A percentile compares a stretch with the other conserved stretches of the same genome.
These are phyloP conservation scores for Pterocles burchelli DNA, from an alignment of 2,113 vertebrate species.

Conservation along the genomic window DNA sequence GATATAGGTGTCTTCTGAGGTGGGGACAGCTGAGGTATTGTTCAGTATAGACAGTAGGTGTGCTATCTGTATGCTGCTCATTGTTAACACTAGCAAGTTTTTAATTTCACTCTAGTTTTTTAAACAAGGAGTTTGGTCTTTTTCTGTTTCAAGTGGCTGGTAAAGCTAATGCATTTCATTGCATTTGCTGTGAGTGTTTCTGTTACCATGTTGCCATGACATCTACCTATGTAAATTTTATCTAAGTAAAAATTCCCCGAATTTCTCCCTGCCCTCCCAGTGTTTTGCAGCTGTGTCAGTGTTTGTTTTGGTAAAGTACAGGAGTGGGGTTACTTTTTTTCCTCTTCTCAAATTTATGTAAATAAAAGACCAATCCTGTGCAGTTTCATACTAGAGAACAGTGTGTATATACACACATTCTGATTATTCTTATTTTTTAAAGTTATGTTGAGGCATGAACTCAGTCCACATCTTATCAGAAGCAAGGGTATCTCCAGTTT, in stretches of 20 bases:
- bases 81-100: background rate
- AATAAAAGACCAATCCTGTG: background rate
- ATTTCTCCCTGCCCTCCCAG: background rate
- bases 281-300: background rate
- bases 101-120: background rate
- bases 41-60: background rate
- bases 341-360: background rate
- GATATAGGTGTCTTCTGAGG: background rate
- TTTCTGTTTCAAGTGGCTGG: background rate
- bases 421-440: conserved; percentile 1
- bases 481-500: conserved; percentile 49
- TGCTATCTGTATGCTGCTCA: background rate
- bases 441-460: conserved; percentile 16
- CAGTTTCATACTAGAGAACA: background rate
- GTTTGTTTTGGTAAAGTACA: background rate
- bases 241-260: background rate
- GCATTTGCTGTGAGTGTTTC: background rate
- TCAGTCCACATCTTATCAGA: conserved; percentile 42
- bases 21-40: background rate
- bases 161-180: background rate
- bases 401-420: background rate
- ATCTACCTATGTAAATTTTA: background rate
- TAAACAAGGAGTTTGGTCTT: background rate
- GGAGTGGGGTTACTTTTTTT: background rate
- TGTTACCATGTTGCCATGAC: background rate